Base-by-base conservation (phyloP, 2,888 invertebrate genomes). In the Halictus ligatus region DNA sequence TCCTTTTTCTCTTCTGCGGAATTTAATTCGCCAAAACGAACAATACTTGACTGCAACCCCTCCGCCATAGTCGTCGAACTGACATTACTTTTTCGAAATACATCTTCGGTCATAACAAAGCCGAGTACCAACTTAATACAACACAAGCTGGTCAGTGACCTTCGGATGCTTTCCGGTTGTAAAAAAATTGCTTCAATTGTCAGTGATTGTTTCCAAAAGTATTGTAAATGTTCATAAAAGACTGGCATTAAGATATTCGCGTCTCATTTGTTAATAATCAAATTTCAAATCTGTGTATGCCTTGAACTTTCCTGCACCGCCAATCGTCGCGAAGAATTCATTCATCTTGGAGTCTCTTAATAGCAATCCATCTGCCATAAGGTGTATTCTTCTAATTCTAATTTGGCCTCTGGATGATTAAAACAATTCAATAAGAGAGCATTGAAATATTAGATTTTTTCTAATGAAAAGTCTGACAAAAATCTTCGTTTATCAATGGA, bases 11-110 rank as follows among this genome's bases (percentile, higher is more conserved):
- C 83, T 35, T 92, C 89, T 10, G 88, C 77, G 79, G 91, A 92
- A 40, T 85, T 88, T n/a, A 92, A 74, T 78, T 91, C 92, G 77
- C 83, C 77, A 0, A 94, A 84, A 79, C 83, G 88, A 82, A 84
- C 84, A 46, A 94, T 84, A 87, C 91, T 92, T 35, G 43, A 76
- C 25, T 90, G 85, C 35, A 94, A 92, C 94, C 94, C 94, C 81
- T 93, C 93, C 25, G 83, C 83, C 89, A 90, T 90, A 71, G 64
- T 40, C 81, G 71, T 71, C 43, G 13, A 25, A 81, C 64, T 86
- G 78, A 86, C 58, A 78, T 75, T 75, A 69, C 40, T 75, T 85
- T 64, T 83, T 48, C 18, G 25, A 75, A 50, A 10, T 69, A 29
- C 21, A 71, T 35, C 15, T 15, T 71, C 12, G 15, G 15, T 69